A percentile compares a stretch with the other conserved stretches of the same genome.
These are phyloP conservation scores for Dynastes maya DNA, from an alignment of 2,888 invertebrate species.

Conservation along the genomic window DNA sequence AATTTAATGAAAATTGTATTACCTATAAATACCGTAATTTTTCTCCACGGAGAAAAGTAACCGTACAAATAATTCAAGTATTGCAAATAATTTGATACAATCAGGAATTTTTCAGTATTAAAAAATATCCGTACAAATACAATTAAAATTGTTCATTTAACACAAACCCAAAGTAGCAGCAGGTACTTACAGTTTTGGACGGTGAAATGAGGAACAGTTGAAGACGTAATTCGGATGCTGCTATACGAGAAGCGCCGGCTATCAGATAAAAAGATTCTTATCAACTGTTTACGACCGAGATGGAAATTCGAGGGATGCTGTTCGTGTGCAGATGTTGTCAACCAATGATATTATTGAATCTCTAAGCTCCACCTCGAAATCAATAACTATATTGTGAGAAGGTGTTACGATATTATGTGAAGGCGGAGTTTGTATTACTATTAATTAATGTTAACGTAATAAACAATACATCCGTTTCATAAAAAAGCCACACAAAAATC, in stretches of 20 bases:
- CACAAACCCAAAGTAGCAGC: too few relatives aligned
- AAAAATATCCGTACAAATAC: too few relatives aligned
- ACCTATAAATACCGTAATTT: too few relatives aligned
- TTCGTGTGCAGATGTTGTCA: conserved; percentile 23
- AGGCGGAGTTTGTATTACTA: conserved; percentile 43
- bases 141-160: too few relatives aligned
- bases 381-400: conserved; percentile 56
- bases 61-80: too few relatives aligned
- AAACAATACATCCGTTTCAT: not conserved
- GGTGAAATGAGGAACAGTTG: not conserved
- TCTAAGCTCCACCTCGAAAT: conserved; percentile 51
- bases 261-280: conserved; percentile 54
- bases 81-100: too few relatives aligned
- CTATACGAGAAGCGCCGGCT: conserved; percentile 14
- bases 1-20: too few relatives aligned
- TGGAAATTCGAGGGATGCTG: conserved; percentile 50
- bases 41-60: too few relatives aligned
- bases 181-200: conserved; percentile 24
- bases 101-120: too few relatives aligned
- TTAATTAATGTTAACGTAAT: conserved; percentile 9
- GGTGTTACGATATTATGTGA: conserved; percentile 48
- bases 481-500: too few relatives aligned
- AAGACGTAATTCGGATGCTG: not conserved
- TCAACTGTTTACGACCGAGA: conserved; percentile 55
- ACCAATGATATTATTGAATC: conserved; percentile 52